Conservation (phyloP, 2,888 invertebrate genomes). For the Pharmacophagus antenor region DNA sequence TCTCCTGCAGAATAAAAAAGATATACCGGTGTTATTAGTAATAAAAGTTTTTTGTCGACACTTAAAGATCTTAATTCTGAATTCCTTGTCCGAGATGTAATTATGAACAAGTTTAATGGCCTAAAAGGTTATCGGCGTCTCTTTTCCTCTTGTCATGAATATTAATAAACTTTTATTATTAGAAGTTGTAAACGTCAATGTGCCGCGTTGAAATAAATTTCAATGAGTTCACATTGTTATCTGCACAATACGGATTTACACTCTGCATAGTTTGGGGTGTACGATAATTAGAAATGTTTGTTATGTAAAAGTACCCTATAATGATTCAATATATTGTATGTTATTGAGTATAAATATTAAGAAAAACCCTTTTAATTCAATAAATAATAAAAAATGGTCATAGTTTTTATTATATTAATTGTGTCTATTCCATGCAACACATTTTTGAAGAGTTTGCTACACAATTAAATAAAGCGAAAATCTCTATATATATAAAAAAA, state of each 20-base stretch:
- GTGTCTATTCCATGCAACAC: too few species aligned
- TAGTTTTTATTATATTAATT: background rate
- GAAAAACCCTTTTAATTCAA: background rate
- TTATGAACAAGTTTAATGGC: constrained; percentile 23
- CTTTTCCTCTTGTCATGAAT: constrained; percentile 21
- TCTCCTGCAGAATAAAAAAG: background rate
- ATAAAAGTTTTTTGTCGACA: constrained; percentile 9
- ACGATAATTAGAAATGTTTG: background rate
- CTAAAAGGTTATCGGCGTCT: constrained; percentile 20
- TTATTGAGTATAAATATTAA: background rate
- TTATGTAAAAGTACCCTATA: background rate
- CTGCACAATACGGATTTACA: background rate
- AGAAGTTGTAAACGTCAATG: constrained; percentile 14
- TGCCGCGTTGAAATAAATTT: constrained; percentile 22
- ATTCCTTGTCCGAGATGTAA: constrained; percentile 19
- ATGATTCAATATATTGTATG: background rate
- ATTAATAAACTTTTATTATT: constrained; percentile 26
- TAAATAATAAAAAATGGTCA: background rate
- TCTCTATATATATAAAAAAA: background rate
- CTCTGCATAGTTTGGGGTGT: constrained; percentile 2
- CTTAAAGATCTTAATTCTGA: constrained; percentile 12
- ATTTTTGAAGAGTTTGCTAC: background rate
- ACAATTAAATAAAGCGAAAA: background rate
- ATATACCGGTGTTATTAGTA: background rate
- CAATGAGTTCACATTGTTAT: constrained; percentile 12